A percentile compares a stretch with the other conserved stretches of the same genome.
Evolutionary conservation across 1,140 invertebrate species (phyloP).

Genomic region (Frieseomelitta varia): DNA sequence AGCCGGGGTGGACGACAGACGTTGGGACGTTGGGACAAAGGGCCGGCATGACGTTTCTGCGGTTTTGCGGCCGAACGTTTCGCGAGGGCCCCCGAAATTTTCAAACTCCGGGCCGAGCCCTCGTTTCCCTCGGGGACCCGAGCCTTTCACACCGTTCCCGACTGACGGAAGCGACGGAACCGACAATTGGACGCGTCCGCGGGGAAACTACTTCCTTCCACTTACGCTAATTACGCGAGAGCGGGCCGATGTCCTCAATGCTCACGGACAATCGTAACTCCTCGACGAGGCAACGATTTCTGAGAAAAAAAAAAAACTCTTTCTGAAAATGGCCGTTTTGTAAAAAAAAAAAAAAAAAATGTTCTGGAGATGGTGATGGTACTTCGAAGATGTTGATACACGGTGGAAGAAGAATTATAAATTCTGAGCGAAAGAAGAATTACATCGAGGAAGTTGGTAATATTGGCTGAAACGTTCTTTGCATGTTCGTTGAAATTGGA

Average conservation of each 20-base stretch:
- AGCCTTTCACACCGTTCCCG: slow-evolving; percentile 1
- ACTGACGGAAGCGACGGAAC: background rate
- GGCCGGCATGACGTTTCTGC: slow-evolving; percentile 75
- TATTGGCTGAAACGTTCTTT: no score
- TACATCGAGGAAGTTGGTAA: no score
- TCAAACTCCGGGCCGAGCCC: background rate
- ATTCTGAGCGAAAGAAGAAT: no score
- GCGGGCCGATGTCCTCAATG: background rate
- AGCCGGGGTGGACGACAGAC: slow-evolving; percentile 52
- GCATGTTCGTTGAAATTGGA: no score
- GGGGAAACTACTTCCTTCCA: slow-evolving; percentile 12
- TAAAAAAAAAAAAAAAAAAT: no score
- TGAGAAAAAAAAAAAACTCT: no score
- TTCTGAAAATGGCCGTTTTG: no score
- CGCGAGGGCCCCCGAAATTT: slow-evolving; percentile 57
- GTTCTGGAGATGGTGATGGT: no score
- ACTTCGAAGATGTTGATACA: no score
- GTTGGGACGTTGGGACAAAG: slow-evolving; percentile 62
- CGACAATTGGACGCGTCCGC: slow-evolving; percentile 17
- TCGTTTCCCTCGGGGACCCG: background rate
- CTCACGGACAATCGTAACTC: background rate
- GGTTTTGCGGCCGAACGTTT: slow-evolving; percentile 72
- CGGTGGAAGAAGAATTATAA: no score
- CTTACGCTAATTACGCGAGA: background rate
- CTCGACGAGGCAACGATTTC: background rate